phyloP scores from a whole-genome alignment of 2,113 vertebrate genomes.

The Alces alces region DNA sequence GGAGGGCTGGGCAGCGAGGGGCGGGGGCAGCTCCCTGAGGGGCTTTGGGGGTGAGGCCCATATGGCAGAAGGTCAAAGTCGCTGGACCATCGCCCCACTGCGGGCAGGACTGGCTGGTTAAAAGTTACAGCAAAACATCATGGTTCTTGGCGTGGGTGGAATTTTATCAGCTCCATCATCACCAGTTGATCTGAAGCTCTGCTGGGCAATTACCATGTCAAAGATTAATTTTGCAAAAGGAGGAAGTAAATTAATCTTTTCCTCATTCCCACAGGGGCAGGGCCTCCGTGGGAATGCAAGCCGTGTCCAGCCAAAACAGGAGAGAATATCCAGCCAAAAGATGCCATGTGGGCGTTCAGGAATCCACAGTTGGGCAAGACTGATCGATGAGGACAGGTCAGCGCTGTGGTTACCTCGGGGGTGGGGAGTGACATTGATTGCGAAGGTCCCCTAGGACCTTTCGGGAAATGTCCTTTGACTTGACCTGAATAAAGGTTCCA shows the following conservation, averaged over 20 bases:
- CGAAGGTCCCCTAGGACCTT: not conserved
- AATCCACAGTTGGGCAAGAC: not conserved
- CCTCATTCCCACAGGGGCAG: not conserved
- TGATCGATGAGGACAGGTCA: accelerated
- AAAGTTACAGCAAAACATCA: not conserved
- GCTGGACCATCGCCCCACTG: not conserved
- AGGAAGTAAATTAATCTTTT: not conserved
- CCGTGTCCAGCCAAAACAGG: accelerated
- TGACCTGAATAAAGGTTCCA: no score
- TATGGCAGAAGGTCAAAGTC: not conserved
- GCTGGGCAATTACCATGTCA: not conserved
- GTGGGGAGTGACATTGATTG: accelerated
- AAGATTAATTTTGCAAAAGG: constrained; percentile 4
- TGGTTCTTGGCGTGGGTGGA: not conserved
- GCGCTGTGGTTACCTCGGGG: accelerated
- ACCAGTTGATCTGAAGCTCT: not conserved
- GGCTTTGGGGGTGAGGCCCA: not conserved
- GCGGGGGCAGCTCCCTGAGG: not conserved
- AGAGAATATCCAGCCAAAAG: not conserved
- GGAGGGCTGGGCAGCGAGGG: not conserved
- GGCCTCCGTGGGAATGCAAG: not conserved
- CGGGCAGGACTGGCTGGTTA: not conserved
- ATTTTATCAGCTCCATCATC: not conserved
- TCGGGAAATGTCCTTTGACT: not conserved
- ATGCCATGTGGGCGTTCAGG: accelerated